A percentile compares a stretch with the other conserved stretches of the same genome.
phyloP scores from a whole-genome alignment of 2,888 invertebrate genomes.

The Tortrix viridana region DNA sequence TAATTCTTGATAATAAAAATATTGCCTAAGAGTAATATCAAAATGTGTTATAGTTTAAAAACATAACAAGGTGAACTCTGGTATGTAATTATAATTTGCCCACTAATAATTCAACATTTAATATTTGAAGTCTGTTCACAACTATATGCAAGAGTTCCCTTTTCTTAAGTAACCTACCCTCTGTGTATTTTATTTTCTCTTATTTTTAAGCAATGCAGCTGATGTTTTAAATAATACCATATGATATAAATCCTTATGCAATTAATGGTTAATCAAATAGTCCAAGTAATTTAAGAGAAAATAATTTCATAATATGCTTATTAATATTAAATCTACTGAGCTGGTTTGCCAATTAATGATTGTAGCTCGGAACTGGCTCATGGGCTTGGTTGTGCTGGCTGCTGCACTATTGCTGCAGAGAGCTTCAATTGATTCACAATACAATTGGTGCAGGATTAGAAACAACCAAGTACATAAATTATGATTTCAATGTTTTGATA shows the following conservation, averaged over 20 bases:
- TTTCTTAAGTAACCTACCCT: no score
- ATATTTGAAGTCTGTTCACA: no score
- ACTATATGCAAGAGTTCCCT: no score
- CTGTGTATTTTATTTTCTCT: neutral
- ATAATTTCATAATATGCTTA: slow-evolving; percentile 2
- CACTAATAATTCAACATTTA: no score
- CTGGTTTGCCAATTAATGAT: neutral
- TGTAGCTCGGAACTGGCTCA: neutral
- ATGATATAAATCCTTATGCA: slow-evolving; percentile 13
- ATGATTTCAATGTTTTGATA: neutral
- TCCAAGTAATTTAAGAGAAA: slow-evolving; percentile 25
- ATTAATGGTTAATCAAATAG: slow-evolving; percentile 24
- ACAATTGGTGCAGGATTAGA: no score
- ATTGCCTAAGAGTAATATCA: no score
- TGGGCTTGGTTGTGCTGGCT: neutral
- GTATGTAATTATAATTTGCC: no score
- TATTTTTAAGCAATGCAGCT: neutral
- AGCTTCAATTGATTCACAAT: no score
- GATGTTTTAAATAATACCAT: slow-evolving; percentile 15
- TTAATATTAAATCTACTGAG: neutral
- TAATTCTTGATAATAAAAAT: no score
- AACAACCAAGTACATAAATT: neutral
- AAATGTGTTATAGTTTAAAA: no score
- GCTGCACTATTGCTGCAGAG: neutral
- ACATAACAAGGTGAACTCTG: no score